These are phyloP conservation scores for Syrista parreyssii DNA, from an alignment of 2,888 invertebrate species.

Conservation along the genomic window DNA sequence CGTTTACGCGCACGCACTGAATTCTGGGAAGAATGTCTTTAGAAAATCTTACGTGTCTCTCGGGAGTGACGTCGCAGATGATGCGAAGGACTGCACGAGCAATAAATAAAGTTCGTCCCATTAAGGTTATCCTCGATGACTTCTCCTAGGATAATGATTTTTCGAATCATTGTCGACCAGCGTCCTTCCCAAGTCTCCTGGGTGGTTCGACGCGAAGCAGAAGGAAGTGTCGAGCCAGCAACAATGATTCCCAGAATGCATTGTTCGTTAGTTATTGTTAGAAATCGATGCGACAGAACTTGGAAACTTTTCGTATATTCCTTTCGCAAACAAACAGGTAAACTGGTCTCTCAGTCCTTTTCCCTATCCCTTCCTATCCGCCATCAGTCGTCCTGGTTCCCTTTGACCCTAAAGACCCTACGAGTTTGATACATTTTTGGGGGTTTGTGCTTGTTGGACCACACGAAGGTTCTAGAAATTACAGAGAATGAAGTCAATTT, in stretches of 20 bases:
- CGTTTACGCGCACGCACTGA: background rate
- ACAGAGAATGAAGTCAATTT: constrained; percentile 46
- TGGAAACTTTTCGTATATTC: background rate
- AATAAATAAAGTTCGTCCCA: constrained; percentile 20
- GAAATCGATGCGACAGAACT: background rate
- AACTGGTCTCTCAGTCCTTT: background rate
- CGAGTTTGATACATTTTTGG: constrained; percentile 25
- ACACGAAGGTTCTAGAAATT: constrained; percentile 45
- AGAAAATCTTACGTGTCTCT: constrained; percentile 10
- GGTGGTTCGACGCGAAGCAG: constrained; percentile 16
- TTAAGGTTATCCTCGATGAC: constrained; percentile 1
- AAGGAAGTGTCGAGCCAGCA: background rate
- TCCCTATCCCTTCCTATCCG: background rate
- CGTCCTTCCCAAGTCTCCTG: constrained; percentile 6
- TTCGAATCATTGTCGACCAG: constrained; percentile 16
- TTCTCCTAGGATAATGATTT: constrained; percentile 14
- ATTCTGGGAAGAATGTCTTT: background rate
- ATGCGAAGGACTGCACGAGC: background rate
- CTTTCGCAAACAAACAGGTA: background rate
- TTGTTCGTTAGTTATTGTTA: constrained; percentile 13
- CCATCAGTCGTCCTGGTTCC: background rate
- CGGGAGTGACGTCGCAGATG: constrained; percentile 19
- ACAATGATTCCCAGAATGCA: constrained; percentile 11
- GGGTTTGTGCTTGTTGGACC: constrained; percentile 34
- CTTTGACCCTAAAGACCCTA: constrained; percentile 1